These are phyloP conservation scores for Nomada ferruginata DNA, from an alignment of 2,888 invertebrate species.

Conservation along the genomic window DNA sequence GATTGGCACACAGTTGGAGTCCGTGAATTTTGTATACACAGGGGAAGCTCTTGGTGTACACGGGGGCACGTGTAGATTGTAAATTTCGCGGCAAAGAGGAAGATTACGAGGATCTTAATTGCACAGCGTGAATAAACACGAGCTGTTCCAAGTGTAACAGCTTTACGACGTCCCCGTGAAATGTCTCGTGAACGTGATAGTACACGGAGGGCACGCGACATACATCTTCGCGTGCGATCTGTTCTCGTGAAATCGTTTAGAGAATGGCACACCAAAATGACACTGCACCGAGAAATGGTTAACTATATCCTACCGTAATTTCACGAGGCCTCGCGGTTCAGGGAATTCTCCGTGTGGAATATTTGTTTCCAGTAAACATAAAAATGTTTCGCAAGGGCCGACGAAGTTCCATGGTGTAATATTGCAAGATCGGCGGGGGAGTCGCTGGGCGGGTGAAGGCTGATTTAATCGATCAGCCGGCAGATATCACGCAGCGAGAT, in stretches of 20 bases:
- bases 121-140: conserved; percentile 38
- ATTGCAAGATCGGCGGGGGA: conserved; percentile 33
- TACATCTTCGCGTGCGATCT: conserved; percentile 61
- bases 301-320: too few species aligned
- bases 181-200: conserved; percentile 56
- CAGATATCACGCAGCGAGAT: conserved; percentile 59
- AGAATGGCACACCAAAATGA: conserved; percentile 2
- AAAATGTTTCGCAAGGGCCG: not conserved
- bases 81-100: conserved; percentile 32
- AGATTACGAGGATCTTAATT: conserved; percentile 66
- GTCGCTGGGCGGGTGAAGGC: conserved; percentile 22
- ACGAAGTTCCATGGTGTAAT: not conserved
- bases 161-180: conserved; percentile 51
- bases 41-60: not conserved
- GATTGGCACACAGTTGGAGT: conserved; percentile 9
- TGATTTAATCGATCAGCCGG: conserved; percentile 65
- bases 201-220: conserved; percentile 47
- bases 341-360: not conserved
- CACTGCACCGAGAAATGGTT: not conserved
- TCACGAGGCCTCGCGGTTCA: rapidly evolving
- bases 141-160: conserved; percentile 54
- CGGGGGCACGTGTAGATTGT: conserved; percentile 42
- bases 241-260: not conserved
- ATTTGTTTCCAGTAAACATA: too few species aligned
- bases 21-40: not conserved